Percentiles rank a stretch among this genome's conserved stretches.
phyloP scores from a whole-genome alignment of 1,140 invertebrate species.

The Planococcus citri region DNA sequence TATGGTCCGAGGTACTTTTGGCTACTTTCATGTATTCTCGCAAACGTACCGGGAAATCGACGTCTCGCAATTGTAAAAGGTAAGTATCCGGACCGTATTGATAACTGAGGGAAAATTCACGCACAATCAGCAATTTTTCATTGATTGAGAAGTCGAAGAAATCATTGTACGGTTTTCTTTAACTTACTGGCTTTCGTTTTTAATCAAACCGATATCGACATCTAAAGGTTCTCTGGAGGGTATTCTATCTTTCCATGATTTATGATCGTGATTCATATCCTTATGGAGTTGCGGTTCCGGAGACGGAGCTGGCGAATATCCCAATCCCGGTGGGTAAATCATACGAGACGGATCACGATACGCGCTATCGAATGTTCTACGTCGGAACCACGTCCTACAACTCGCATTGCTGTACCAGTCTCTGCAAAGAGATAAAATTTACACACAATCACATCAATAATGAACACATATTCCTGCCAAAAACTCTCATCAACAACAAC shows the following conservation, averaged over 20 bases:
- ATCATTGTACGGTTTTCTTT: conserved; percentile 41
- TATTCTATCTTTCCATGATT: conserved; percentile 51
- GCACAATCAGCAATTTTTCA: background rate
- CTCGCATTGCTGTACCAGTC: conserved; percentile 82
- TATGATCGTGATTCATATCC: conserved; percentile 38
- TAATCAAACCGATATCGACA: conserved; percentile 65
- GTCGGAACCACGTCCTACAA: conserved; percentile 70
- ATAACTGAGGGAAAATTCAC: conserved; percentile 38
- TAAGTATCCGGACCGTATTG: conserved; percentile 94
- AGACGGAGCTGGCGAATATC: conserved; percentile 58
- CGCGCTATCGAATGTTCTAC: conserved; percentile 62
- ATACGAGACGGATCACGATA: conserved; percentile 83
- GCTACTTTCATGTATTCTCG: conserved; percentile 89
- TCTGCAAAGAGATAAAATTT: conserved; percentile 35
- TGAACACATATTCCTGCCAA: too few relatives aligned
- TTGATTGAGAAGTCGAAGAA: background rate
- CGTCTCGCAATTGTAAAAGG: conserved; percentile 78
- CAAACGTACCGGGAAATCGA: conserved; percentile 78
- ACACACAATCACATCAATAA: conserved; percentile 10
- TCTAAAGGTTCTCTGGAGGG: conserved; percentile 65
- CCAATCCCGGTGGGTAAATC: conserved; percentile 79
- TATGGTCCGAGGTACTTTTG: conserved; percentile 40
- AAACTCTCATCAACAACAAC: conserved; percentile 24
- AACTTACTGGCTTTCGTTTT: conserved; percentile 79
- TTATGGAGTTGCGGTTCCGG: conserved; percentile 41